Evolutionary conservation across 2,888 invertebrate genomes (phyloP), one percentile per base, ranked within the genome.

Genomic region (Cartodere bifasciata): DNA sequence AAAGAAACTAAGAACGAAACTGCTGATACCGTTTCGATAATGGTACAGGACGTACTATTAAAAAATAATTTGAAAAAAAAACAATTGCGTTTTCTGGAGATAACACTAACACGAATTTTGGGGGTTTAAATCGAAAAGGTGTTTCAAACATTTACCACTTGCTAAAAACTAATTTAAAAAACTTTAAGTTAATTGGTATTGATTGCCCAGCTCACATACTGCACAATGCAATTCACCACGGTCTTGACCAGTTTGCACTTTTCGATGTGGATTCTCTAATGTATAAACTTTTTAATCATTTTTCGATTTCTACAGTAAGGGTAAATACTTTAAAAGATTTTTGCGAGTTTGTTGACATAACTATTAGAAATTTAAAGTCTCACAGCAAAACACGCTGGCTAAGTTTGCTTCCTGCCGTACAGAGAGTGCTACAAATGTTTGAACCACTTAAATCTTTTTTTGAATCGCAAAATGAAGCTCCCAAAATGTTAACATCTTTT

Each of bases 181-280:
- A n/a, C 13, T n/a, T n/a, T n/a, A 29, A 41, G 16, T 7, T 44
- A 12, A 31, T 38, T 30, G 41, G 41, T 5, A 31, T 39, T 21
- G 43, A 32, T 14, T 44, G 43, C 16, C 36, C 36, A 24, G 40
- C 35, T 9, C 43, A 44, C 28, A 35, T 44, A 22, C 16, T 45
- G 17, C 36, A 43, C 22, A 45, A 44, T n/a, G n/a, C n/a, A n/a
- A n/a, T n/a, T n/a, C n/a, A n/a, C n/a, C n/a, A n/a, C n/a, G n/a
- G n/a, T n/a, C n/a, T n/a, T n/a, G n/a, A n/a, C n/a, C n/a, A n/a
- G n/a, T n/a, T n/a, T n/a, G n/a, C n/a, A n/a, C n/a, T n/a, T n/a
- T n/a, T n/a, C n/a, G n/a, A n/a, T n/a, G n/a, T n/a, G n/a, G n/a
- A n/a, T n/a, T n/a, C n/a, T n/a, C n/a, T n/a, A n/a, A n/a, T n/a